Conservation (phyloP, 2,113 vertebrate genomes). For the Parus major region DNA sequence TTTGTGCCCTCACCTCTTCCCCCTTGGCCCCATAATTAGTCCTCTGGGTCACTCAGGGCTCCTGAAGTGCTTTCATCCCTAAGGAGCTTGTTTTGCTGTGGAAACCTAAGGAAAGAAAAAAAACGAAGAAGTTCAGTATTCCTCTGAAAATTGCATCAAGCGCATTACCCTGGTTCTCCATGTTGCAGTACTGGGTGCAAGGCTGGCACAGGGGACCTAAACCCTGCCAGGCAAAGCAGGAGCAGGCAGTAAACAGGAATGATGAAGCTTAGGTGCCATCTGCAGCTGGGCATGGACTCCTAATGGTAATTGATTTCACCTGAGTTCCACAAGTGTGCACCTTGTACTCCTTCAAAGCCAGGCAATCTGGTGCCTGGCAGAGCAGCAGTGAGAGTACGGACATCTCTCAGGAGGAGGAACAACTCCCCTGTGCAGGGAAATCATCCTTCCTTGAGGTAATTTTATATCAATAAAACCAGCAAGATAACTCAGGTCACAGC, state of each 20-base stretch:
- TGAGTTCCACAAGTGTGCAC: fast-evolving
- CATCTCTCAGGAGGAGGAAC: not conserved
- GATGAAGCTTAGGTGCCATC: not conserved
- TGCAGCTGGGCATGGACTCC: not conserved
- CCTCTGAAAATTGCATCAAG: not conserved
- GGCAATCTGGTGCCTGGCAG: not conserved
- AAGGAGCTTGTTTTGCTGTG: not conserved
- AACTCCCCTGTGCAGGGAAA: not conserved
- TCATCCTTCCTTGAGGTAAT: not conserved
- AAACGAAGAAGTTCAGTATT: not conserved
- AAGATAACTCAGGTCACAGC: not conserved
- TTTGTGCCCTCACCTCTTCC: not conserved
- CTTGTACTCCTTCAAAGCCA: not conserved
- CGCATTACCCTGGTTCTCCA: not conserved
- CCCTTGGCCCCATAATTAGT: not conserved
- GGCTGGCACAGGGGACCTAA: not conserved
- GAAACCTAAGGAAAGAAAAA: not conserved
- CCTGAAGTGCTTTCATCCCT: not conserved
- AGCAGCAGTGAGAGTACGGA: not conserved
- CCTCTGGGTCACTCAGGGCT: not conserved
- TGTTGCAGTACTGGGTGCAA: not conserved
- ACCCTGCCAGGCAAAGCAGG: not conserved
- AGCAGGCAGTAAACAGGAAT: not conserved
- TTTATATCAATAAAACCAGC: not conserved
- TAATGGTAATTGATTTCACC: not conserved